These are phyloP conservation scores for Chiloscyllium punctatum DNA, from an alignment of 2,797 vertebrate species.

Conservation along the genomic window DNA sequence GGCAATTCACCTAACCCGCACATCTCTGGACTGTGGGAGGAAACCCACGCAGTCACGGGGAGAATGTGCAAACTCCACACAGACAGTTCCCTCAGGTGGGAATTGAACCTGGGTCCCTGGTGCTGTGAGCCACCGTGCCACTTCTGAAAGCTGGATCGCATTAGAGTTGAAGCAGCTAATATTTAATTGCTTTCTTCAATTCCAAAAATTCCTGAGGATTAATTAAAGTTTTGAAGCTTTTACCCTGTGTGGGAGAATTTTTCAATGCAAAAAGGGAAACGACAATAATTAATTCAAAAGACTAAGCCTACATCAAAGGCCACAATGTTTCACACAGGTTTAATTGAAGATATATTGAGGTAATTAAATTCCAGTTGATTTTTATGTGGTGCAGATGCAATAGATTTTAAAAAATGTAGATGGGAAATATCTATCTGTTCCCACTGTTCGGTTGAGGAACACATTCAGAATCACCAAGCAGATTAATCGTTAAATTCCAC, in stretches of 20 bases:
- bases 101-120: too few relatives aligned
- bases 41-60: too few relatives aligned
- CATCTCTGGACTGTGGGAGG: too few relatives aligned
- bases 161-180: background rate
- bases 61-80: too few relatives aligned
- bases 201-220: constrained; percentile 32
- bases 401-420: background rate
- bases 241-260: constrained; percentile 17
- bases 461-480: background rate
- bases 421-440: constrained; percentile 28
- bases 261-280: background rate
- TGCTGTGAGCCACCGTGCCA: too few relatives aligned
- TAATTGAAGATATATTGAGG: constrained; percentile 19
- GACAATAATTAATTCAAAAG: constrained; percentile 6
- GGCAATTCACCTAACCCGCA: too few relatives aligned
- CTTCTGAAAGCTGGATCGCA: background rate
- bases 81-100: too few relatives aligned
- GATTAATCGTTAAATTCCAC: constrained; percentile 34
- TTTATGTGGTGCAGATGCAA: constrained; percentile 35
- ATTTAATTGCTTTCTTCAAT: constrained; percentile 34
- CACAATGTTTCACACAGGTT: background rate
- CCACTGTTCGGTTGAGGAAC: background rate
- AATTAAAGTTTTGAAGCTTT: constrained; percentile 1
- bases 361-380: constrained; percentile 33
- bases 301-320: constrained; percentile 29